Base-by-base conservation (phyloP, 2,888 invertebrate genomes). In the Aspidapion aeneum region DNA sequence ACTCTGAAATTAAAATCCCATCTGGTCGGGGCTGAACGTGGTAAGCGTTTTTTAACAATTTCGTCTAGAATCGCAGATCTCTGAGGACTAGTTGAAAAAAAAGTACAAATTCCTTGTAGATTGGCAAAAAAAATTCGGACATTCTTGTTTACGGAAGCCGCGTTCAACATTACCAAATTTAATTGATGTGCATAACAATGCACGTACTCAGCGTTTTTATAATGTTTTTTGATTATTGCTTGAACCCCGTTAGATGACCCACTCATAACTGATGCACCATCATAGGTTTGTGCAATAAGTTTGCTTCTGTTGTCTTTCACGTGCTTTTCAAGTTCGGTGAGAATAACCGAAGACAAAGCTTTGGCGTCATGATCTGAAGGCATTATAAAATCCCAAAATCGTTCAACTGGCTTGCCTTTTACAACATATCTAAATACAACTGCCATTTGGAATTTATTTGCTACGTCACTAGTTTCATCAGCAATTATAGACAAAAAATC, bases 1-100 rank as follows among this genome's bases (percentile, higher is more conserved):
- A 58, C 55, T 60, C 63, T 62, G 9, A 54, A 56, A 60, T 71
- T 63, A 63, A 66, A 72, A 64, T 71, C 68, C 71, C 69, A 72
- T 56, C 68, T 63, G 21, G 66, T 69, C 17, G 64, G 64, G 9
- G 66, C 17, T 19, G 63, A 57, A 16, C 57, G 35, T 18, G 68
- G 67, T 5, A 68, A 58, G 9, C 63, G 60, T 63, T 58, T 62
- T 17, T 66, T 58, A 58, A 66, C 63, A 49, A 66, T 55, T 59
- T 63, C 19, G 48, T 69, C 61, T 18, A 72, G 62, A 50, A 70
- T 55, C 19, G 61, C 61, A 2, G 59, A 58, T 63, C 67, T 59
- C 19, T 71, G 64, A 55, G 68, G 60, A 48, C 59, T 58, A 55
- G 59, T 63, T n/a, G 69, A 66, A 65, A 70, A 71, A 66, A 72